Conservation (phyloP, 2,888 invertebrate species). For the Protonemura montana region DNA sequence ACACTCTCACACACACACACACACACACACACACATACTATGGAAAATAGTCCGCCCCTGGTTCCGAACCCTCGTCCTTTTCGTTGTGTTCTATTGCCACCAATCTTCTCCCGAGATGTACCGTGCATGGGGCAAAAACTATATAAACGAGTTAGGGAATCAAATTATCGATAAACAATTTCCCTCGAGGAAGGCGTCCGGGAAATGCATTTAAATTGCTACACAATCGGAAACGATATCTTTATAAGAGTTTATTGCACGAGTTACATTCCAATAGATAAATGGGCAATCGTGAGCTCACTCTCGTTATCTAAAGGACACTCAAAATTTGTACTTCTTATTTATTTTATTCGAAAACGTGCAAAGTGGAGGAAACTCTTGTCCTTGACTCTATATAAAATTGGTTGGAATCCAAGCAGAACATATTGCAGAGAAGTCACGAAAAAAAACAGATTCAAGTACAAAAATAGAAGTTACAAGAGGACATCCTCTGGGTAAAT, state of each 20-base stretch:
- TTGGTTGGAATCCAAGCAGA: background rate
- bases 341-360: background rate
- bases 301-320: background rate
- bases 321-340: background rate
- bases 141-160: conserved; percentile 28
- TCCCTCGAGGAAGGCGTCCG: conserved; percentile 22
- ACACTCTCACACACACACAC: background rate
- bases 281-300: background rate
- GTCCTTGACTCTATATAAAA: too few species aligned
- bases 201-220: conserved; percentile 34
- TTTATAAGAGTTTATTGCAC: conserved; percentile 22
- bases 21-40: background rate
- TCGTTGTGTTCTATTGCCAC: background rate
- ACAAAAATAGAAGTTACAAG: too few species aligned
- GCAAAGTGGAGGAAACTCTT: background rate
- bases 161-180: conserved; percentile 28
- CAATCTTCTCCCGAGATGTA: background rate
- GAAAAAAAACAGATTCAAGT: too few species aligned
- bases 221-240: conserved; percentile 29
- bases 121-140: background rate
- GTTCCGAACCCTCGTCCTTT: background rate
- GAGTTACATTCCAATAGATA: background rate
- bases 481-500: too few species aligned
- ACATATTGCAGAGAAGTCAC: background rate
- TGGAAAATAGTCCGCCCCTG: background rate